Conservation (phyloP, 2,113 vertebrate genomes). For the Scopus umbretta region DNA sequence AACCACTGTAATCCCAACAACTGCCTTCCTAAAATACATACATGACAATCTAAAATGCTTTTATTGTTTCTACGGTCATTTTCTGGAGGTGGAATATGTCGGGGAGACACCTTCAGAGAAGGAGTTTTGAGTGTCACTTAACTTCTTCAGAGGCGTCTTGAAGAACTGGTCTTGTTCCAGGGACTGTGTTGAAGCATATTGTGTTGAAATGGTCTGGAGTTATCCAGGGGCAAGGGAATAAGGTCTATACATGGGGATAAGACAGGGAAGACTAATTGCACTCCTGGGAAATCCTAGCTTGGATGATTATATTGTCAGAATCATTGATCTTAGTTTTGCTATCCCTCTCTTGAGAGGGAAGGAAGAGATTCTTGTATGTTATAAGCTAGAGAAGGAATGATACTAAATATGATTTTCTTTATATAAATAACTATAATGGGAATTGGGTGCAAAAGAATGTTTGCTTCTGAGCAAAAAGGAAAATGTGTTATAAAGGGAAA, state of each 20-base stretch:
- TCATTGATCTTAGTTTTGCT: constrained; percentile 21
- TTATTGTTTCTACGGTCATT: background rate
- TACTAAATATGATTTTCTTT: background rate
- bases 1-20: background rate
- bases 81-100: background rate
- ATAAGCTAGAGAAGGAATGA: background rate
- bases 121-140: background rate
- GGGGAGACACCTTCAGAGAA: background rate
- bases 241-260: background rate
- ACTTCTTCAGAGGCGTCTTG: background rate
- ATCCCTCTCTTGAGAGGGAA: background rate
- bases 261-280: background rate
- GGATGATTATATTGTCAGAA: constrained; percentile 17
- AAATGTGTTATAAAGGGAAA: background rate
- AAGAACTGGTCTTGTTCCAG: background rate
- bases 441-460: background rate
- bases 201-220: background rate
- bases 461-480: background rate
- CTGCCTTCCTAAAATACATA: background rate
- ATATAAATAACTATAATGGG: background rate
- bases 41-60: background rate
- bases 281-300: background rate
- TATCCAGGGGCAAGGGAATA: background rate
- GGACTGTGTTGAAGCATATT: background rate
- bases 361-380: background rate